These are phyloP conservation scores for Oxycera nigricornis DNA, from an alignment of 2,888 invertebrate genomes.

Conservation along the genomic window DNA sequence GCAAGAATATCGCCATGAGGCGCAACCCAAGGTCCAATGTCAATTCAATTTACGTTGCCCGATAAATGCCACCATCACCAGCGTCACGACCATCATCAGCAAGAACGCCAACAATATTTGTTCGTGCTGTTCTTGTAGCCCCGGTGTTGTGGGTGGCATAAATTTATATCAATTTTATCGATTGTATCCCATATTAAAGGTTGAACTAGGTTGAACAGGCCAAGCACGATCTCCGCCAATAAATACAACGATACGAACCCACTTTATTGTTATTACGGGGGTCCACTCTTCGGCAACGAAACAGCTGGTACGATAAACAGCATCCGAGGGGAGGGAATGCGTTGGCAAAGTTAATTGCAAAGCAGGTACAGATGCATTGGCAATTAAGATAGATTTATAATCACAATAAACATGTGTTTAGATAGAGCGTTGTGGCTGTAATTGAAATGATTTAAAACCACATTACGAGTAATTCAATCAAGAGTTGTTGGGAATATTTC, in stretches of 20 bases:
- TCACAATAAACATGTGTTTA: no score
- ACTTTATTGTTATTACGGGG: slow-evolving; percentile 19
- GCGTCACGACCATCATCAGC: not conserved
- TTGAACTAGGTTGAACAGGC: slow-evolving; percentile 17
- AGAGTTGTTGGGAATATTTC: no score
- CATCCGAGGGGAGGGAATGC: not conserved
- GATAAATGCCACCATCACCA: not conserved
- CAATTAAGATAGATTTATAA: no score
- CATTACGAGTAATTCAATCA: no score
- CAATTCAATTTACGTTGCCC: slow-evolving; percentile 28
- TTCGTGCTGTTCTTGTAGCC: not conserved
- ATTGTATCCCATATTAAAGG: slow-evolving; percentile 8
- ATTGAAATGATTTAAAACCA: no score
- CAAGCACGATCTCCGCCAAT: slow-evolving; percentile 19
- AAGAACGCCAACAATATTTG: not conserved
- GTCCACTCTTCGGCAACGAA: not conserved
- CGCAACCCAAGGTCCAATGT: slow-evolving; percentile 18
- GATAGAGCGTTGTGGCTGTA: no score
- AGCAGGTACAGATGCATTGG: not conserved
- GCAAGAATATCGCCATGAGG: not conserved
- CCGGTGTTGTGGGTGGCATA: slow-evolving; percentile 23
- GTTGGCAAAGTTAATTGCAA: not conserved
- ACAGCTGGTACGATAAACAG: not conserved
- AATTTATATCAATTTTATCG: slow-evolving; percentile 30
- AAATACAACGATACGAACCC: not conserved